These are phyloP conservation scores for Sminthurinus aureus DNA, from an alignment of 2,888 invertebrate species.

Conservation along the genomic window DNA sequence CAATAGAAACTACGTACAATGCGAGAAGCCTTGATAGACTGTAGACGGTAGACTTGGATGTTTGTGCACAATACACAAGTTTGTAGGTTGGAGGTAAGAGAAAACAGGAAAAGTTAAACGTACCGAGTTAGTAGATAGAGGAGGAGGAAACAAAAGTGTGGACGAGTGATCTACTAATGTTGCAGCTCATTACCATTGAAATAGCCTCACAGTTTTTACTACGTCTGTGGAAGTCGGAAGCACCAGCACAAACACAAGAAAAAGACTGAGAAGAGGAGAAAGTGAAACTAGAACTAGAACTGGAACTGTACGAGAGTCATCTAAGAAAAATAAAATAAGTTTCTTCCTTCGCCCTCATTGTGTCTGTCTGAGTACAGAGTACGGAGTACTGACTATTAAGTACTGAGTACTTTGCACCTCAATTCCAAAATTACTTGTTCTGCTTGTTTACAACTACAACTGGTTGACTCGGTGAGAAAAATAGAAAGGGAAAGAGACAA, in stretches of 20 bases:
- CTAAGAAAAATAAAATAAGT: too few species aligned
- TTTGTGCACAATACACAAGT: background rate
- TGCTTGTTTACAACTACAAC: slow-evolving; percentile 29
- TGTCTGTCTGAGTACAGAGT: background rate
- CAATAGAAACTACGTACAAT: too few species aligned
- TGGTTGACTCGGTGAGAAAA: background rate
- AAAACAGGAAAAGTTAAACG: too few species aligned
- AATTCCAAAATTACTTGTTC: slow-evolving; percentile 18
- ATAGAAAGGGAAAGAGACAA: background rate
- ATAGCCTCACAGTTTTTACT: slow-evolving; percentile 43
- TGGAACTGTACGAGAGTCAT: too few species aligned
- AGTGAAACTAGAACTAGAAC: too few species aligned
- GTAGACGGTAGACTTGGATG: background rate
- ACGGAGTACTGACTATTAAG: background rate
- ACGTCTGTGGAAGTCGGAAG: background rate
- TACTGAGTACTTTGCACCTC: slow-evolving; percentile 25
- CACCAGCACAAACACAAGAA: background rate
- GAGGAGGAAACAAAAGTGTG: background rate
- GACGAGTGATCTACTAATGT: slow-evolving; percentile 36
- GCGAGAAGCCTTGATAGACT: background rate
- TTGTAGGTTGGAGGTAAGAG: background rate
- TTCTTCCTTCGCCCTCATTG: too few species aligned
- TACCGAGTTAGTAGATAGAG: too few species aligned
- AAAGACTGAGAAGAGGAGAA: too few species aligned
- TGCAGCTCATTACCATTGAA: slow-evolving; percentile 50